Conservation (phyloP, 2,797 vertebrate genomes). For the Percopsis omiscomaycus region DNA sequence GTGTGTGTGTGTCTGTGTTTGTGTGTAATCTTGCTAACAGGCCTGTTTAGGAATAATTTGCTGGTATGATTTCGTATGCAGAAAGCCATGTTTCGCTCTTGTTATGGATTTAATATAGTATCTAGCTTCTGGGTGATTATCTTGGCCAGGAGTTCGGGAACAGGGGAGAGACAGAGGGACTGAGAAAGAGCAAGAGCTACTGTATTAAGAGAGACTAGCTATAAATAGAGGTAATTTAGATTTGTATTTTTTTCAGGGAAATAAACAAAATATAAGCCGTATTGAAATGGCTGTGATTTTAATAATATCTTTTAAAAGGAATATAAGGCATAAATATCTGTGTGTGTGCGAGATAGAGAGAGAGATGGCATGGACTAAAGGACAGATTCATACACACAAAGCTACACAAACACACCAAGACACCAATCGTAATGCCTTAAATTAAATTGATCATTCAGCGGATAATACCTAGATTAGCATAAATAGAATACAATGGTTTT, state of each 20-base stretch:
- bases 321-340: constrained; percentile 13
- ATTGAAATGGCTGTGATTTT: constrained; percentile 17
- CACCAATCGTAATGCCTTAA: not conserved
- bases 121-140: constrained; percentile 54
- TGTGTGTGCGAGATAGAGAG: too few relatives aligned
- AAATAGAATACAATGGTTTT: constrained; percentile 15
- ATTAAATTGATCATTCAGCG: not conserved
- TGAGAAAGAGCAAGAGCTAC: not conserved
- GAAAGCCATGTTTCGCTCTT: constrained; percentile 37
- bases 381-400: not conserved
- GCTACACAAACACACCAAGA: not conserved
- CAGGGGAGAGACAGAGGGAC: not conserved
- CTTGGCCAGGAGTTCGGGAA: not conserved
- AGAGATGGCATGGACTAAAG: not conserved
- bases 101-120: constrained; percentile 49
- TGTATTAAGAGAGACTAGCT: not conserved
- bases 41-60: constrained; percentile 40
- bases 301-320: constrained; percentile 25
- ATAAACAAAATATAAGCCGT: constrained; percentile 27
- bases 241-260: constrained; percentile 9
- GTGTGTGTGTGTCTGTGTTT: constrained; percentile 13
- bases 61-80: constrained; percentile 32
- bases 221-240: not conserved
- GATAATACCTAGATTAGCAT: constrained; percentile 4
- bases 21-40: constrained; percentile 33